phyloP scores from a whole-genome alignment of 2,888 invertebrate species.

The Cephonodes hylas region DNA sequence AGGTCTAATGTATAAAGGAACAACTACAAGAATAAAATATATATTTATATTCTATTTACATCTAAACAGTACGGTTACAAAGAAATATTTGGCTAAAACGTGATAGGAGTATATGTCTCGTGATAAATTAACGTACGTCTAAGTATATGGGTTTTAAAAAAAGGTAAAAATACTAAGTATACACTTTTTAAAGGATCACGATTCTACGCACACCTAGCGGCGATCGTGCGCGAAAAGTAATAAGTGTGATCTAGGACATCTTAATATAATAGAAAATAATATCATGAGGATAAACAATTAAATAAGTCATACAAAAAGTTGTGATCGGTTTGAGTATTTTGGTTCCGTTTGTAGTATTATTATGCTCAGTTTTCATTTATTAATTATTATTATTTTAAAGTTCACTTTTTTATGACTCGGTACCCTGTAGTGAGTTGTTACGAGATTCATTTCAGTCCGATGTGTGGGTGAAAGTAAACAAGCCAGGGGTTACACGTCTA shows the following conservation, averaged over 20 bases:
- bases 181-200: conserved; percentile 27
- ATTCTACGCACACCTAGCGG: neutral
- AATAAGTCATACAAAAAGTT: conserved; percentile 51
- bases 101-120: conserved; percentile 62
- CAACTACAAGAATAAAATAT: conserved; percentile 73
- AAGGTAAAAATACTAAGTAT: conserved; percentile 25
- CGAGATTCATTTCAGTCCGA: conserved; percentile 62
- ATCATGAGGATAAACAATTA: conserved; percentile 28
- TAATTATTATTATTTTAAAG: conserved; percentile 38
- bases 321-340: conserved; percentile 74
- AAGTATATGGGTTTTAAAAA: conserved; percentile 40
- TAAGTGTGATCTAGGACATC: neutral
- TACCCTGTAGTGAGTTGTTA: conserved; percentile 73
- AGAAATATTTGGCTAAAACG: conserved; percentile 79
- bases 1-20: conserved; percentile 70
- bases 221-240: neutral
- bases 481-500: conserved; percentile 47
- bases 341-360: conserved; percentile 53
- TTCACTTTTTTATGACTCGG: conserved; percentile 55
- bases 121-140: conserved; percentile 56
- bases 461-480: conserved; percentile 37
- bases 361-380: conserved; percentile 56
- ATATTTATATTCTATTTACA: conserved; percentile 62
- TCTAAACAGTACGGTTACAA: conserved; percentile 65
- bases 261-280: conserved; percentile 40